Evolutionary conservation across 2,113 vertebrate genomes (phyloP).

Genomic region (Pygoscelis adeliae): DNA sequence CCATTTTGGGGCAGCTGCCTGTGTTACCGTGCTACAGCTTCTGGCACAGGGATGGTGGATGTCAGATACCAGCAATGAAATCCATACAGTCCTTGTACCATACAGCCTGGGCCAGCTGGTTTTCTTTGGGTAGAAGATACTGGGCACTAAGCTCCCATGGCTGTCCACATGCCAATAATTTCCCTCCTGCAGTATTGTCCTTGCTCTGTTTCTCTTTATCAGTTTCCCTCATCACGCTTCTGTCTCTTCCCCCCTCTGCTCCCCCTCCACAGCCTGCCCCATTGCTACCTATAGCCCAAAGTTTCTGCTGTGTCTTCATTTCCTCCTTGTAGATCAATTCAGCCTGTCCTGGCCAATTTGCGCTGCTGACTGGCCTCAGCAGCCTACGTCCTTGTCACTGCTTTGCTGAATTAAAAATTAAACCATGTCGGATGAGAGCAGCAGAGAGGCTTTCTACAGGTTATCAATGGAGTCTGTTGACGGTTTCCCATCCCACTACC

Average conservation of each 20-base stretch:
- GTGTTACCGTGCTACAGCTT: background rate
- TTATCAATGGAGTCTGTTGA: constrained; percentile 1
- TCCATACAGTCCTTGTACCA: background rate
- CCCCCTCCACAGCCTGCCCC: background rate
- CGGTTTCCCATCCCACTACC: background rate
- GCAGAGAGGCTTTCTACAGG: background rate
- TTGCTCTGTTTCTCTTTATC: background rate
- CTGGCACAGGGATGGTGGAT: background rate
- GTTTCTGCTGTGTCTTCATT: constrained; percentile 64
- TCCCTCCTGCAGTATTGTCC: background rate
- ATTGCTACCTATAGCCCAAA: background rate
- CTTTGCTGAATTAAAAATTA: constrained; percentile 69
- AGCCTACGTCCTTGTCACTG: constrained; percentile 50
- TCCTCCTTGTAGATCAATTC: constrained; percentile 63
- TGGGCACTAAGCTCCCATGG: background rate
- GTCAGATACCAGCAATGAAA: background rate
- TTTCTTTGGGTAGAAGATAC: background rate
- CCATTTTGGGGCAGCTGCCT: background rate
- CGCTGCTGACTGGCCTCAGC: constrained; percentile 11
- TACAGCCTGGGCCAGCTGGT: background rate
- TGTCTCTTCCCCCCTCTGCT: background rate
- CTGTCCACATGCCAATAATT: background rate
- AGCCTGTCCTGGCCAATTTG: constrained; percentile 66
- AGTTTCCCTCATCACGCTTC: background rate
- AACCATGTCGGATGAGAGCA: constrained; percentile 22